Evolutionary conservation across 1,140 invertebrate species (phyloP), one percentile per base, ranked within the genome.

Genomic region (Drosophila tsacasi): DNA sequence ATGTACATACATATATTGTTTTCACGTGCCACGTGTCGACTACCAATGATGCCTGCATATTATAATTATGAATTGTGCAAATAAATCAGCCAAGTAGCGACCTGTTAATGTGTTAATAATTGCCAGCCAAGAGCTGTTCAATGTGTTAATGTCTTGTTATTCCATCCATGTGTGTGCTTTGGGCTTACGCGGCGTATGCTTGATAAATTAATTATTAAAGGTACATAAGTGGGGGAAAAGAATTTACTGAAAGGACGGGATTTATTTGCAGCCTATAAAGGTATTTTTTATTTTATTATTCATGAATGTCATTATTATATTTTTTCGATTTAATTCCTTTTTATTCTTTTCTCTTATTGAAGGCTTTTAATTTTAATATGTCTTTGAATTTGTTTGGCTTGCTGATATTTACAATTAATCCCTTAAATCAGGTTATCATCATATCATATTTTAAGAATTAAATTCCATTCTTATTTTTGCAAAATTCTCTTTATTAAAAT

Each of bases 41-140:
- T 44, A 35, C 64, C 75, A 50, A 54, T 67, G 52, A 63, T 66
- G 63, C 60, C 63, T 63, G 76, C 61, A 75, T 67, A 80, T 72
- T 65, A 81, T 84, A 83, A 80, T 77, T 89, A 83, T 83, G 64
- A 77, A 77, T 86, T 80, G 78, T 78, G 58, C 72, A 83, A 74
- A 86, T 86, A 86, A 87, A 86, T 86, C 80, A 79, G 61, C 23
- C 65, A 79, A 47, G 47, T 71, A 83, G 80, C 62, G 60, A 73
- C 42, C 76, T 79, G 77, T 84, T 87, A 87, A 87, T 87, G 84
- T 87, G 81, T 87, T 87, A 81, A 87, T 89, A 83, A 86, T 83
- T 60, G 71, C 76, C 76, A 46, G 58, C 57, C 59, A 77, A 65
- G 46, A 54, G 32, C 52, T 80, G 77, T 64, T 68, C 37, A 47